Evolutionary conservation across 1,140 invertebrate genomes (phyloP).

Genomic region (Lithobius niger): DNA sequence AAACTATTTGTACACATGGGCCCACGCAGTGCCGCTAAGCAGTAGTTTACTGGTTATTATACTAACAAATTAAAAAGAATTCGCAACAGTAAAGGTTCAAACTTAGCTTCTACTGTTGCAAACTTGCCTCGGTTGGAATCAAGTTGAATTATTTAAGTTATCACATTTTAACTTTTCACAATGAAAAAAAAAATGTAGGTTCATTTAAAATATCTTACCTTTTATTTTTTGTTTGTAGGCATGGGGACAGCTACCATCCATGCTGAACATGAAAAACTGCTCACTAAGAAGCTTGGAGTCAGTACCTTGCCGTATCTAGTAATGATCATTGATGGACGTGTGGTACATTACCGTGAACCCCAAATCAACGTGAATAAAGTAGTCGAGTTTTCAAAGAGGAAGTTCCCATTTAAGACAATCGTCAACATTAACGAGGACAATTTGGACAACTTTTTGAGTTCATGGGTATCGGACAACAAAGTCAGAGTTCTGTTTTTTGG

Average conservation of each 20-base stretch:
- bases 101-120: no score
- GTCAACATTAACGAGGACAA: conserved; percentile 53
- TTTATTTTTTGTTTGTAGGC: conserved; percentile 20
- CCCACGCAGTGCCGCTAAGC: no score
- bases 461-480: conserved; percentile 73
- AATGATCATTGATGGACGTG: conserved; percentile 62
- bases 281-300: conserved; percentile 62
- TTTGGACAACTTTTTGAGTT: conserved; percentile 61
- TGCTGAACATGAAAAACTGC: conserved; percentile 56
- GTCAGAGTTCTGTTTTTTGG: conserved; percentile 81
- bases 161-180: no score
- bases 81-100: no score
- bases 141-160: no score
- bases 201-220: no score
- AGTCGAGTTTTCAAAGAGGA: conserved; percentile 69
- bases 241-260: conserved; percentile 56
- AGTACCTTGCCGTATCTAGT: conserved; percentile 65
- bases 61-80: no score
- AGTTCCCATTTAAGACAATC: conserved; percentile 67
- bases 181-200: no score
- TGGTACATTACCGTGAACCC: conserved; percentile 63
- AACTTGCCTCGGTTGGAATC: no score
- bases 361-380: conserved; percentile 60
- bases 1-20: no score
- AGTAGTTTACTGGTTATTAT: no score